Conservation (phyloP, 1,140 invertebrate species). For the Drosophila kohkoa region DNA sequence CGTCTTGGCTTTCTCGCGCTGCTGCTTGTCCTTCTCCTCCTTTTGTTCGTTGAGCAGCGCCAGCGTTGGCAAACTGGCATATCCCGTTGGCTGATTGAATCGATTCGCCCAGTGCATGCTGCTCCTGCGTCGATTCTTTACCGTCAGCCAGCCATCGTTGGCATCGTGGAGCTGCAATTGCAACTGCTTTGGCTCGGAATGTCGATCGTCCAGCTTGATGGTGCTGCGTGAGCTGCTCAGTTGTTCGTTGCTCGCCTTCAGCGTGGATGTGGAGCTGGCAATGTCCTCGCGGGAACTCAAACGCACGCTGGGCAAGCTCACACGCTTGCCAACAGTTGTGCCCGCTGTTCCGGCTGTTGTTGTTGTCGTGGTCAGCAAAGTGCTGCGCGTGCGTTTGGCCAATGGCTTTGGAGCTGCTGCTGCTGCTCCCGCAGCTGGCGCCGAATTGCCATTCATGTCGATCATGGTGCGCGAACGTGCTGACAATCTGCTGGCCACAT, state of each 20-base stretch:
- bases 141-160: conserved; percentile 89
- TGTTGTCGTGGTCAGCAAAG: conserved; percentile 11
- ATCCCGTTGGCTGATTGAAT: conserved; percentile 89
- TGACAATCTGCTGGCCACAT: conserved; percentile 74
- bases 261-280: conserved; percentile 77
- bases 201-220: conserved; percentile 54
- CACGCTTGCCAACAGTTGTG: conserved; percentile 5
- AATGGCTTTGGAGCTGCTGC: conserved; percentile 14
- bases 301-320: conserved; percentile 10
- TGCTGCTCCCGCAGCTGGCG: background rate
- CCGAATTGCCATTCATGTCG: conserved; percentile 67
- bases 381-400: conserved; percentile 26
- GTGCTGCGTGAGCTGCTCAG: conserved; percentile 62
- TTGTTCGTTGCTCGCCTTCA: conserved; percentile 81
- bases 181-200: conserved; percentile 84
- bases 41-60: conserved; percentile 85
- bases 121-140: conserved; percentile 87
- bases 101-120: conserved; percentile 88
- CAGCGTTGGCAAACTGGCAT: conserved; percentile 88
- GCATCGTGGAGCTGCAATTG: conserved; percentile 85
- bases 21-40: conserved; percentile 62
- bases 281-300: conserved; percentile 75
- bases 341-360: background rate
- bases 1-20: conserved; percentile 30
- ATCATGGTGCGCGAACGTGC: conserved; percentile 82